Evolutionary conservation across 2,888 invertebrate genomes (phyloP).

Genomic region (Agrotis clavis): DNA sequence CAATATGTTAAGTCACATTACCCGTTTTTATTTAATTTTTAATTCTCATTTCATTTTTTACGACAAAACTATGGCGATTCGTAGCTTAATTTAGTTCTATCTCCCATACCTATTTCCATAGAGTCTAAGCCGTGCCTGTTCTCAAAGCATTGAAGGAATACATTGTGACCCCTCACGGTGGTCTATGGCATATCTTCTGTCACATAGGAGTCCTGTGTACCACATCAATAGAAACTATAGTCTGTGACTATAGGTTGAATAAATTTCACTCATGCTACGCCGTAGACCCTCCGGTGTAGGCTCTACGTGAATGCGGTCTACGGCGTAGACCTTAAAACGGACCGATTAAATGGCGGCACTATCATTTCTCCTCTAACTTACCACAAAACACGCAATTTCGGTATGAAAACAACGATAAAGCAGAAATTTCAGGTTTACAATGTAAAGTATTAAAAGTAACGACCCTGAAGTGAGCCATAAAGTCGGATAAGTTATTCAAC

Average conservation of each 20-base stretch:
- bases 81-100: neutral
- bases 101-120: neutral
- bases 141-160: neutral
- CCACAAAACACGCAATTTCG: conserved; percentile 38
- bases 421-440: conserved; percentile 45
- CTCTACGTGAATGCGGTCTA: neutral
- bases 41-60: too few relatives aligned
- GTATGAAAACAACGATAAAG: conserved; percentile 50
- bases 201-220: neutral
- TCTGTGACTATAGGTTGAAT: neutral
- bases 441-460: conserved; percentile 60
- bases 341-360: conserved; percentile 6
- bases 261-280: neutral
- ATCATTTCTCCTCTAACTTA: conserved; percentile 27
- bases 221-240: too few relatives aligned
- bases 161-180: too few relatives aligned
- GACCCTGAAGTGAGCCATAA: conserved; percentile 42
- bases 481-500: conserved; percentile 49
- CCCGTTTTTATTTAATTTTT: too few relatives aligned
- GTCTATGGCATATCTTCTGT: neutral
- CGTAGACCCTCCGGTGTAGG: neutral
- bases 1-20: too few relatives aligned
- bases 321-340: conserved; percentile 11
- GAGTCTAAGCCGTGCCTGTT: neutral
- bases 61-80: neutral